Conservation (phyloP, 2,113 vertebrate species). For the Caranx melampygus region DNA sequence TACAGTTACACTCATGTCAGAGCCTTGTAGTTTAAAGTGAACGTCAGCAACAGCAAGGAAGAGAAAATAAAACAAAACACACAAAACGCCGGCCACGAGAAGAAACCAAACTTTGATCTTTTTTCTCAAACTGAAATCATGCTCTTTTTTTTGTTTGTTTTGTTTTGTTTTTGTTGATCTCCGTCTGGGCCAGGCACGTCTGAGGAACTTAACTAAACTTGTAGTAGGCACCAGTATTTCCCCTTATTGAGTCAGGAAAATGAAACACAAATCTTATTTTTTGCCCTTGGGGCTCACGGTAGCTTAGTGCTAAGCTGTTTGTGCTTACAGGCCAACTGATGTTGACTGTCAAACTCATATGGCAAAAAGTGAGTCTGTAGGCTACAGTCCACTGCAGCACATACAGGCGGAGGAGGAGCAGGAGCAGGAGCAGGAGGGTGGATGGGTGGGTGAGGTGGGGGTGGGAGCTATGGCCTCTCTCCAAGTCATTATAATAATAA, state of each 20-base stretch:
- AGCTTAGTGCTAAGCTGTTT: slow-evolving; percentile 69
- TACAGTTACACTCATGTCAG: slow-evolving; percentile 45
- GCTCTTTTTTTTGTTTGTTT: not conserved
- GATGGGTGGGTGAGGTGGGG: not conserved
- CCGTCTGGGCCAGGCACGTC: slow-evolving; percentile 24
- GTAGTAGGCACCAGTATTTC: slow-evolving; percentile 70
- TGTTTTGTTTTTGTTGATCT: not conserved
- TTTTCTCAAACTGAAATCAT: slow-evolving; percentile 17
- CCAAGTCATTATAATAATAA: slow-evolving; percentile 31
- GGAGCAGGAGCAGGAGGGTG: not conserved
- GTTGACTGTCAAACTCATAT: slow-evolving; percentile 62
- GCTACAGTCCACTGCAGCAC: slow-evolving; percentile 41
- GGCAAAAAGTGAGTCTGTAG: slow-evolving; percentile 62
- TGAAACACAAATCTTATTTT: slow-evolving; percentile 47
- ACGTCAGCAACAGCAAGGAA: slow-evolving; percentile 31
- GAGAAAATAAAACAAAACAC: slow-evolving; percentile 14
- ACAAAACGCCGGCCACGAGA: slow-evolving; percentile 33
- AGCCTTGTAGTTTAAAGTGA: slow-evolving; percentile 32
- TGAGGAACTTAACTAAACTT: slow-evolving; percentile 39
- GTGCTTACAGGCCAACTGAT: slow-evolving; percentile 63
- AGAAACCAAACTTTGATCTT: slow-evolving; percentile 1
- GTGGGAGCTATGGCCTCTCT: slow-evolving; percentile 37
- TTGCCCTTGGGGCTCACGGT: slow-evolving; percentile 62
- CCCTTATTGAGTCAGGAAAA: slow-evolving; percentile 59
- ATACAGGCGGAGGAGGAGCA: slow-evolving; percentile 9